Evolutionary conservation across 2,888 invertebrate species (phyloP).

Genomic region (Ceraclea dissimilis): DNA sequence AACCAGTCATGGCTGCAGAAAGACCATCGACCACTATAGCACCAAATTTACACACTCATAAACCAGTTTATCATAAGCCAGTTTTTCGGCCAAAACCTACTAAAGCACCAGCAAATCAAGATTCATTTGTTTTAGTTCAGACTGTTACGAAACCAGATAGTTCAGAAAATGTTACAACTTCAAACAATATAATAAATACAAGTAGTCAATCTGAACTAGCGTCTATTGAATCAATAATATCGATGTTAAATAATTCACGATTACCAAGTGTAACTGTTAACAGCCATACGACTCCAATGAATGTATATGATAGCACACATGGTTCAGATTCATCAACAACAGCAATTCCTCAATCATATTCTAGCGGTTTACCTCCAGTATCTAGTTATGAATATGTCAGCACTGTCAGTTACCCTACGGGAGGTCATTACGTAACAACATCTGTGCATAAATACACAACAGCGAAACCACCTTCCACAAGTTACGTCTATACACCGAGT

Average conservation of each 20-base stretch:
- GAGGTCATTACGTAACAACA: constrained; percentile 28
- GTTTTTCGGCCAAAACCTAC: constrained; percentile 50
- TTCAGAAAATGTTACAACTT: constrained; percentile 28
- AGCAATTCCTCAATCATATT: constrained; percentile 34
- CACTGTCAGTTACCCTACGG: constrained; percentile 9
- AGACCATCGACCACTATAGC: constrained; percentile 33
- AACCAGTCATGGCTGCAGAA: constrained; percentile 35
- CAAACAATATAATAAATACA: constrained; percentile 12
- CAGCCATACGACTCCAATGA: constrained; percentile 36
- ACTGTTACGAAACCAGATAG: constrained; percentile 43
- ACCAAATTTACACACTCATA: constrained; percentile 32
- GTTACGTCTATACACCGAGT: constrained; percentile 40
- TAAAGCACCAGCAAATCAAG: constrained; percentile 32
- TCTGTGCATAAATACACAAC: constrained; percentile 28
- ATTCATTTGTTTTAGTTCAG: constrained; percentile 50
- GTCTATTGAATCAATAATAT: constrained; percentile 53
- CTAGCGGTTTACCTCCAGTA: constrained; percentile 33
- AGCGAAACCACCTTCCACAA: constrained; percentile 41
- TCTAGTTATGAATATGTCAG: constrained; percentile 9
- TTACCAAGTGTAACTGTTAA: constrained; percentile 25
- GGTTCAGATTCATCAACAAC: constrained; percentile 27
- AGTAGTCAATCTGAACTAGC: constrained; percentile 43
- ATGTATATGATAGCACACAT: constrained; percentile 25
- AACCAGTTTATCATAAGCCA: constrained; percentile 39
- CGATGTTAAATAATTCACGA: constrained; percentile 51